Base-by-base conservation (phyloP, 2,888 invertebrate species). In the Proisotoma minuta region DNA sequence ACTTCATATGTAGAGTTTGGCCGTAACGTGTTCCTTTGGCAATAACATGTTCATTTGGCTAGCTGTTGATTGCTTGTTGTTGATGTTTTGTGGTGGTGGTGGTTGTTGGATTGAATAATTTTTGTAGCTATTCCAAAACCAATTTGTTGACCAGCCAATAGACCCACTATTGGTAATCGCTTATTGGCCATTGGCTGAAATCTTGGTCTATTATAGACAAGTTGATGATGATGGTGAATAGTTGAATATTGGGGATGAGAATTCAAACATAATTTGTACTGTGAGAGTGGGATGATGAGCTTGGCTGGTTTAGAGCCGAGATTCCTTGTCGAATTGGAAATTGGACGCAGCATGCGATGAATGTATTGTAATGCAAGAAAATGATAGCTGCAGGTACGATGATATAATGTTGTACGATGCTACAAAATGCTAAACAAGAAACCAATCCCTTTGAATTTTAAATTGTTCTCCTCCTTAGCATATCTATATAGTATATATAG, bases 401-500 rank as follows among this genome's bases (percentile, higher is more conserved):
- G 18, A n/a, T n/a, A n/a, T n/a, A n/a, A n/a, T n/a, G n/a, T n/a
- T n/a, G n/a, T n/a, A n/a, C n/a, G n/a, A n/a, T 5, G 43, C 15
- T 43, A 43, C 18, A 5, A 43, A 43, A 43, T 43, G 43, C 43
- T 43, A 43, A 43, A 43, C 43, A 20, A 43, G 43, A 43, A 43
- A 43, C 43, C 43, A 43, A 43, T 43, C 43, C 43, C 43, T 43
- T 43, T 43, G 43, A 43, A 43, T 43, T 43, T 43, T 43, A 43
- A 43, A 43, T 43, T 20, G 20, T 15, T 20, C 43, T 43, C 43
- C 43, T 43, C 43, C 43, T 43, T 20, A n/a, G 43, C 43, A 43
- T 20, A 43, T n/a, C 43, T 43, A 15, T 20, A 43, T 43, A 15
- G 20, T 15, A 34, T 34, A 8, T 20, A 18, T 20, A 12, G 15